Base-by-base conservation (phyloP, 2,888 invertebrate genomes). In the Catocala sponsa region DNA sequence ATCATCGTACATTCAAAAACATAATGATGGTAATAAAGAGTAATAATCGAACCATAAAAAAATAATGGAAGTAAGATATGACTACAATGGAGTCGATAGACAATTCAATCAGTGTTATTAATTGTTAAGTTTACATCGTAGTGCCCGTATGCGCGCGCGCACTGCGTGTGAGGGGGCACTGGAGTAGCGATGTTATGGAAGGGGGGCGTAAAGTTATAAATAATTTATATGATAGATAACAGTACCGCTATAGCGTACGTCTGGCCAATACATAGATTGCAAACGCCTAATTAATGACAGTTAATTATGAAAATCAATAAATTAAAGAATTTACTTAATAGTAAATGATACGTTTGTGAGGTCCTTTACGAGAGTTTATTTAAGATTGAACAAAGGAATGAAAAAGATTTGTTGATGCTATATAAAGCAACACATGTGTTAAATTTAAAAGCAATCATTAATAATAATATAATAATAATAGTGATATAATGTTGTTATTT, bases 31-130 rank as follows among this genome's bases (percentile, higher is more conserved):
- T 62, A 71, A 75, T 77, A 75, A 68, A 73, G 41, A 57, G 49
- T 65, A 81, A 79, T 79, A 74, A 78, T 79, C 50, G 71, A 72
- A 65, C 60, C 65, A 79, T 78, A 80, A 82, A 82, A 84, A 79
- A 69, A 56, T 63, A 74, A 76, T 79, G 79, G 72, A 76, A 76
- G 74, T 73, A 73, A 79, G 70, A 72, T 74, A 72, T 70, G 73
- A 74, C 68, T 77, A 89, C 88, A 91, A 91, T 90, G 70, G 84
- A 70, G 67, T 74, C 76, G 84, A 91, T 87, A 80, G 84, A 83
- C 74, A 79, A 82, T 84, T 86, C 87, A 89, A 91, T 91, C 90
- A 83, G 81, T 81, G 85, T 83, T 79, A 87, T 89, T 88, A 90
- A 87, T 89, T 84, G 83, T 81, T 72, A 68, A 79, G 79, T 82